Percentiles rank a stretch among this genome's conserved stretches.
phyloP scores from a whole-genome alignment of 2,113 vertebrate species.

The Aldabrachelys gigantea region DNA sequence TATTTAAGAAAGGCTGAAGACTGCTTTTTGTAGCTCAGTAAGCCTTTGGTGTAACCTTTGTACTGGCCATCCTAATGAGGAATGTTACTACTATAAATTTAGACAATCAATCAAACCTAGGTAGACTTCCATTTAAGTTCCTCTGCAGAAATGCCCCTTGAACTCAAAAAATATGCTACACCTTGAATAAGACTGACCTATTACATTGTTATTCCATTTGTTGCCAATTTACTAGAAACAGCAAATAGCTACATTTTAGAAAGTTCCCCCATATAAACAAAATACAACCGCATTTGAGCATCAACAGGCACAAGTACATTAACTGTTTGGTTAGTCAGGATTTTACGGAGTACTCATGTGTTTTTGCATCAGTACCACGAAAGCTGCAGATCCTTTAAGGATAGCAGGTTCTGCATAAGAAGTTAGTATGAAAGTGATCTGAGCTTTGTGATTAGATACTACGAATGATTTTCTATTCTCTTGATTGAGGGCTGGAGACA shows the following conservation, averaged over 20 bases:
- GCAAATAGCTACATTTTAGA: too few relatives aligned
- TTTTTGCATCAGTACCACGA: accelerated
- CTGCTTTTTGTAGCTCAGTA: neutral
- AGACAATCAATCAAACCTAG: neutral
- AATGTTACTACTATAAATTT: neutral
- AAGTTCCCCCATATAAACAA: too few relatives aligned
- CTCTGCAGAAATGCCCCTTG: neutral
- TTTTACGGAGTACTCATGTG: neutral
- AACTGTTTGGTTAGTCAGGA: too few relatives aligned
- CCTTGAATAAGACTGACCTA: too few relatives aligned
- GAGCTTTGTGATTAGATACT: neutral
- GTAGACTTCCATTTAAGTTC: neutral
- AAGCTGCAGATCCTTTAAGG: neutral
- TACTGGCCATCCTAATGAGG: neutral
- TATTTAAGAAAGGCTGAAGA: neutral
- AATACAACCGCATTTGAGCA: too few relatives aligned
- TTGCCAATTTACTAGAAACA: neutral
- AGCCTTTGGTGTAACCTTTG: neutral
- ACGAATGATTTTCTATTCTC: neutral
- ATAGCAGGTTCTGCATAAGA: neutral
- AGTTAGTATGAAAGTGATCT: neutral
- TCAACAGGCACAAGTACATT: too few relatives aligned
- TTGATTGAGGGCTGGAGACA: neutral
- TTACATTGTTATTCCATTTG: too few relatives aligned
- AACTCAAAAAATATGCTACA: neutral